Base-by-base conservation (phyloP, 1,140 invertebrate species). In the Lepidotrigona ventralis region DNA sequence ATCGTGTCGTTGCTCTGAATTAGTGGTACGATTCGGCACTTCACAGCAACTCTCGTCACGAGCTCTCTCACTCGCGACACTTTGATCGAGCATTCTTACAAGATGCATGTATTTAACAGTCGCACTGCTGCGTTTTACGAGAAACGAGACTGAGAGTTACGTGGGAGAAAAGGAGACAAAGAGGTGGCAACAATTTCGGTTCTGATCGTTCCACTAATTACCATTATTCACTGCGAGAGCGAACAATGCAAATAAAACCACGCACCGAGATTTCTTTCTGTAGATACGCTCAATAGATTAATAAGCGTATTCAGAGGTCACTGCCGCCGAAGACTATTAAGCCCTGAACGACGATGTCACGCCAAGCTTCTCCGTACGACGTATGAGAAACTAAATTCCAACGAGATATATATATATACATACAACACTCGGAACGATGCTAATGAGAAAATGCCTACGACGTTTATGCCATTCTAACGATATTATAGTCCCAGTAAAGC, bases 301-400 rank as follows among this genome's bases (percentile, higher is more conserved):
- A 91, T 90, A 88, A 88, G 81, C 74, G 82, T 82, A 87, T 90
- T 87, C 87, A 90, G 68, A 74, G 90, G 90, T 91, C 90, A 90
- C 84, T 89, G 90, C 79, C 89, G 75, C 84, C 78, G 19, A 39
- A 80, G 76, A 46, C 79, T 85, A 77, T 87, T 85, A 88, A 81
- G n/a, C 71, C 66, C 39, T 83, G 68, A 78, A 85, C 83, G 66
- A 82, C 72, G 54, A 75, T 51, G 76, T 66, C 83, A 72, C 75
- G 64, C 4, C 68, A 53, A 80, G 76, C 72, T 58, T 19, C 0
- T 5, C 2, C 14, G 14, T 0, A 17, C 56, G 33, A 53, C 19
- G 60, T 74, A 79, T 79, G 78, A 53, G 63, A 84, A 66, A 84
- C 63, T 9, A 21, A 66, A 71, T 84, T 79, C 69, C 77, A 23